Conservation (phyloP, 2,888 invertebrate genomes). For the Seira ritae region DNA sequence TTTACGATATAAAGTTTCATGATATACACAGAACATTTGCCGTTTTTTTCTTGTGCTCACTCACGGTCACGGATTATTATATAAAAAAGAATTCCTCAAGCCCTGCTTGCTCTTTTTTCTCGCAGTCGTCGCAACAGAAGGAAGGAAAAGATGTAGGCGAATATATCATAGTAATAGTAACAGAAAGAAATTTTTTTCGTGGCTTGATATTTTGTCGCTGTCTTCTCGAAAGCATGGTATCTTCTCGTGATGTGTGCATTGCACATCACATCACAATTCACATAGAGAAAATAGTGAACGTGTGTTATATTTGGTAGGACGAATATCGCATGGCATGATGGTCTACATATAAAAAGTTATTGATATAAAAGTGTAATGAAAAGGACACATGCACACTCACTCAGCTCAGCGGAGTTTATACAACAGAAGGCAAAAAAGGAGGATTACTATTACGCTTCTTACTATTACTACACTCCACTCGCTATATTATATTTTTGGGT, state of each 20-base stretch:
- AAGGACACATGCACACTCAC: conserved; percentile 30
- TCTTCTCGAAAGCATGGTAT: conserved; percentile 7
- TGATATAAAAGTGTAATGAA: background rate
- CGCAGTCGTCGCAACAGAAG: background rate
- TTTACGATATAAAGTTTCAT: conserved; percentile 18
- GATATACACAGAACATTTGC: conserved; percentile 7
- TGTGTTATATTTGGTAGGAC: conserved; percentile 1
- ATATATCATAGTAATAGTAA: background rate
- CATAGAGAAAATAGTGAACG: conserved; percentile 5
- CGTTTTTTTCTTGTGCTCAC: conserved; percentile 10
- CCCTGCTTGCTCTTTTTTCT: background rate
- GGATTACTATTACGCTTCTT: conserved; percentile 28
- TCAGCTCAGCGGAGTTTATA: background rate
- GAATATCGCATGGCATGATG: conserved; percentile 32
- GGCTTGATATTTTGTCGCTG: conserved; percentile 1
- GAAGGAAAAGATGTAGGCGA: background rate
- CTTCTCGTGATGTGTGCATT: conserved; percentile 12
- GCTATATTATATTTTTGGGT: conserved; percentile 35
- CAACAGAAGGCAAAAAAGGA: conserved; percentile 42
- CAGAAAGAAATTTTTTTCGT: background rate
- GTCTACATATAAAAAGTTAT: no score
- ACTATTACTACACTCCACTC: background rate
- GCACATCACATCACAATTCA: conserved; percentile 2
- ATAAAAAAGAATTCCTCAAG: background rate
- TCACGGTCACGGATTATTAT: conserved; percentile 16